A percentile compares a stretch with the other conserved stretches of the same genome.
Conservation (phyloP, 2,888 invertebrate genomes). For the Drosophila cognata region DNA sequence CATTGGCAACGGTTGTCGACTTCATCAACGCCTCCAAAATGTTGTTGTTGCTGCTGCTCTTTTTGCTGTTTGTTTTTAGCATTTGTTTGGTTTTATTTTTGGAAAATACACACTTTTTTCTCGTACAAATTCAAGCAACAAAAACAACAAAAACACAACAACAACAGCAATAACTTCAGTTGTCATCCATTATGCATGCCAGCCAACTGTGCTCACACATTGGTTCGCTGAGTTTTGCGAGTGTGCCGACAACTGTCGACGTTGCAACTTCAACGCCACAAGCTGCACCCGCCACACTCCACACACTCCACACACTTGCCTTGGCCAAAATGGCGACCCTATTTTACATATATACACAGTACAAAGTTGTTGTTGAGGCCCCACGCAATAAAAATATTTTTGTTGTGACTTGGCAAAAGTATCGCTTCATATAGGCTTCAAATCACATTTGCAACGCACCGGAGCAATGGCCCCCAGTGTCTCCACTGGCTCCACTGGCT, state of each 20-base stretch:
- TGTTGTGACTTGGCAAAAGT: constrained; percentile 54
- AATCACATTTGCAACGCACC: constrained; percentile 11
- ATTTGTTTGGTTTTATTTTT: constrained; percentile 54
- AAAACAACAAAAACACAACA: constrained; percentile 1
- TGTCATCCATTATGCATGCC: constrained; percentile 70
- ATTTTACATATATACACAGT: constrained; percentile 1
- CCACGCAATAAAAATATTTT: constrained; percentile 70
- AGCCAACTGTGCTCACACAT: constrained; percentile 40
- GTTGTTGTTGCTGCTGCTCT: constrained; percentile 44
- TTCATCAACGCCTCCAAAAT: constrained; percentile 66
- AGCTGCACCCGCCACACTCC: constrained; percentile 9
- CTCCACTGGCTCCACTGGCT: constrained; percentile 44
- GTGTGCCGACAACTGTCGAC: constrained; percentile 51
- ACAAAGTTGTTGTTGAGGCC: constrained; percentile 36
- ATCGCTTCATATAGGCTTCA: constrained; percentile 23
- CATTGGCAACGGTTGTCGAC: constrained; percentile 55
- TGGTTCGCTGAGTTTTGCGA: constrained; percentile 31
- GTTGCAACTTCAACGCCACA: constrained; percentile 48
- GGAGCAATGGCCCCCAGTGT: constrained; percentile 35
- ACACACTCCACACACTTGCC: constrained; percentile 32
- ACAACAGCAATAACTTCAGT: constrained; percentile 10
- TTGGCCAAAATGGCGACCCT: constrained; percentile 60
- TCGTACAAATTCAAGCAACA: constrained; percentile 34
- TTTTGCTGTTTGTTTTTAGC: constrained; percentile 60
- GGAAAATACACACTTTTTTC: constrained; percentile 40